Evolutionary conservation across 2,797 vertebrate genomes (phyloP), one percentile per base, ranked within the genome.

Genomic region (Semotilus atromaculatus): DNA sequence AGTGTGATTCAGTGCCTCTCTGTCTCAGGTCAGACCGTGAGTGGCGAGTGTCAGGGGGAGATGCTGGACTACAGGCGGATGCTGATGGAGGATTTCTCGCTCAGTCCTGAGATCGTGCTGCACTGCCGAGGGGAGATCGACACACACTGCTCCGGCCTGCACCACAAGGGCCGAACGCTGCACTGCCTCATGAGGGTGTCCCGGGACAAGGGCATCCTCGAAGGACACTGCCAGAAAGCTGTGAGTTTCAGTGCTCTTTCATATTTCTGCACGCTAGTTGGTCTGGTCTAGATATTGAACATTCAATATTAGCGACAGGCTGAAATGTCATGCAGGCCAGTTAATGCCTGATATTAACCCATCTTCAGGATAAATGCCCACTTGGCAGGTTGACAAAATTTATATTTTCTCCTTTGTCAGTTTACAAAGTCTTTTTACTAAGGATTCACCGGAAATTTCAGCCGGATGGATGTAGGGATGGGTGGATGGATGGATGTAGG

Each of bases 41-140:
- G 95, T 76, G 98, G 98, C 0, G 98, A 99, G 91, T 99, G 98
- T 93, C 98, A 99, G 93, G 98, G 98, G 0, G 98, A 99, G 90
- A 99, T 99, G 98, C 88, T 99, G 92, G 98, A 99, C 91, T 99
- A 99, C 93, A 91, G 98, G 16, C 95, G 97, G 88, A 99, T 99
- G 97, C 93, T 99, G 89, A 99, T 99, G 97, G 98, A 99, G 84
- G 98, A 99, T 90, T 99, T 97, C 92, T 99, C 98, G 0, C 93
- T 99, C 90, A 99, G 97, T 89, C 98, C 98, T 0, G 98, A 99
- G 89, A 99, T 99, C 76, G 97, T 99, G 91, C 95, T 99, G 48
- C 97, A 98, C 88, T 99, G 98, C 89, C 96, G 98, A 0, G 95
- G 94, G 0, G 98, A 99, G 93, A 99, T 99, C 1, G 98, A 99